Evolutionary conservation across 2,888 invertebrate species (phyloP).

Genomic region (Aethes cnicana): DNA sequence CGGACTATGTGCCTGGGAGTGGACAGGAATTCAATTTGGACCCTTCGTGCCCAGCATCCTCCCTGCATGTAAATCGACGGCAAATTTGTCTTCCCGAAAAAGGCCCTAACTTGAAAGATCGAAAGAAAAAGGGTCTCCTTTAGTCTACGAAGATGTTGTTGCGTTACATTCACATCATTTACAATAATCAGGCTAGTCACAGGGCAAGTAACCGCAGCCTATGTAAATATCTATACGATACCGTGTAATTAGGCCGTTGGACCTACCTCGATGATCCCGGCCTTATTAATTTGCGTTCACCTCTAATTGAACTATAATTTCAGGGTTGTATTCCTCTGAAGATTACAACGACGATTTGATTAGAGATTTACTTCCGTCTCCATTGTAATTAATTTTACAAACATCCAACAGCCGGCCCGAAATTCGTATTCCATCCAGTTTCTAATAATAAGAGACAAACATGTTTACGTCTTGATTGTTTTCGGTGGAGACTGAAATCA

Average conservation of each 20-base stretch:
- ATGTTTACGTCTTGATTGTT: slow-evolving; percentile 61
- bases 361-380: slow-evolving; percentile 30
- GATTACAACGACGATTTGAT: slow-evolving; percentile 40
- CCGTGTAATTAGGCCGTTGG: slow-evolving; percentile 45
- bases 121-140: slow-evolving; percentile 52
- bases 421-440: slow-evolving; percentile 45
- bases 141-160: slow-evolving; percentile 37
- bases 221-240: slow-evolving; percentile 36
- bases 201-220: background rate
- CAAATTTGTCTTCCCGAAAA: slow-evolving; percentile 59
- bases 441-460: slow-evolving; percentile 52
- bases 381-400: slow-evolving; percentile 8
- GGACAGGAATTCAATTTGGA: slow-evolving; percentile 77
- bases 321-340: slow-evolving; percentile 30
- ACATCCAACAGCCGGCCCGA: slow-evolving; percentile 3
- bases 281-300: slow-evolving; percentile 43
- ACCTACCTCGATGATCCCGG: slow-evolving; percentile 40
- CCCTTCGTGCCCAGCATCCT: slow-evolving; percentile 63
- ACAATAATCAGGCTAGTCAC: background rate
- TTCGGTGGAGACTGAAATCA: slow-evolving; percentile 45
- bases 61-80: slow-evolving; percentile 74
- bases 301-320: slow-evolving; percentile 41
- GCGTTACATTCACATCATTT: slow-evolving; percentile 3
- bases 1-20: slow-evolving; percentile 60
- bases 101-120: slow-evolving; percentile 58